Evolutionary conservation across 2,113 vertebrate genomes (phyloP), one percentile per base, ranked within the genome.

Genomic region (Girardinichthys multiradiatus): DNA sequence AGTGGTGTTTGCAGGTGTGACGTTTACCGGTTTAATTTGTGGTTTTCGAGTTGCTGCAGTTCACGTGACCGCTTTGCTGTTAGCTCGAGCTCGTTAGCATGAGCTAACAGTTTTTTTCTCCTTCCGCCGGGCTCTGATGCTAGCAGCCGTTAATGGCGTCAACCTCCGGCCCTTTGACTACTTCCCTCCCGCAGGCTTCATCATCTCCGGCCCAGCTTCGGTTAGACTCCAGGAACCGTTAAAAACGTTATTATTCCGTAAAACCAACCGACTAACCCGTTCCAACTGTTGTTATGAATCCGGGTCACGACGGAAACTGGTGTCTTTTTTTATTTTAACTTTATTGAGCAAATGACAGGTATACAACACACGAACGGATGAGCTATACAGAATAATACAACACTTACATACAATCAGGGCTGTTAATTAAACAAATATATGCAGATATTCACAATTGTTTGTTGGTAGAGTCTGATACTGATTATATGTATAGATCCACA

Each of bases 261-360:
- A 28, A 10, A 15, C 0, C 0, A 19, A 12, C 35, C 5, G 12
- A 33, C 8, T 30, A 48, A 35, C 76, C 0, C 31, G 2, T 6
- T 9, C 31, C 61, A 77, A 70, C 64, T 76, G 63, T 63, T 91
- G 81, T 88, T 90, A 13, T 91, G 80, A 0, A 59, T 91, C 88
- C 86, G 83, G 90, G 77, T 86, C 60, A 79, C 3, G 59, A 3
- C 39, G 64, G 68, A 82, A 61, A 21, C 14, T 13, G 57, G 26
- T 13, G 9, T 9, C 3, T n/a, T n/a, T n/a, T n/a, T n/a, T n/a
- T n/a, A n/a, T n/a, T n/a, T n/a, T n/a, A n/a, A n/a, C n/a, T n/a
- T n/a, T n/a, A n/a, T n/a, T n/a, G n/a, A n/a, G n/a, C n/a, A n/a
- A n/a, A n/a, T n/a, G n/a, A n/a, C n/a, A n/a, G n/a, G n/a, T n/a